Conservation (phyloP, 2,113 vertebrate genomes). For the Dasyurus viverrinus region DNA sequence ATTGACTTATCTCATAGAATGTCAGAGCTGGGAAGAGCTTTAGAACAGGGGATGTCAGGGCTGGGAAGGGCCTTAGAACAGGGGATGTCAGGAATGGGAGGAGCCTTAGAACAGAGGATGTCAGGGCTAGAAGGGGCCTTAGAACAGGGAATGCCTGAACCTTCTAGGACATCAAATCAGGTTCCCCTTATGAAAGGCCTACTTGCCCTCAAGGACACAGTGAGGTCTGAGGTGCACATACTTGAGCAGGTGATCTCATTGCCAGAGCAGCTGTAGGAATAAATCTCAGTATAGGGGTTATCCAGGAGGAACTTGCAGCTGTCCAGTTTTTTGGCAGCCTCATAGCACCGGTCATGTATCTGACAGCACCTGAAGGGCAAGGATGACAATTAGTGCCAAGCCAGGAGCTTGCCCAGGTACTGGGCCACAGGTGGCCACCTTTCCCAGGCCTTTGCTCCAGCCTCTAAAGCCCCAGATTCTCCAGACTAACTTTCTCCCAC, state of each 20-base stretch:
- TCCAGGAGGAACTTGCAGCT: slow-evolving; percentile 80
- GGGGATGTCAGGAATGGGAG: background rate
- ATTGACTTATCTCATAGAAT: background rate
- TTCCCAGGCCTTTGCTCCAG: background rate
- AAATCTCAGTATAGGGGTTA: slow-evolving; percentile 87
- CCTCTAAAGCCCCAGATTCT: background rate
- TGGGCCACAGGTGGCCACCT: background rate
- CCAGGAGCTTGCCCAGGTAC: background rate
- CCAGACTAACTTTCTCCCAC: background rate
- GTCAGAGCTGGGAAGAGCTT: background rate
- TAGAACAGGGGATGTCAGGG: background rate
- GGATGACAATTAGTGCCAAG: slow-evolving; percentile 7
- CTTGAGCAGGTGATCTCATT: slow-evolving; percentile 85
- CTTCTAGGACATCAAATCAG: background rate
- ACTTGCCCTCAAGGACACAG: background rate
- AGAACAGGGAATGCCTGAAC: too few species aligned
- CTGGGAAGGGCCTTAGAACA: background rate
- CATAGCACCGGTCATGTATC: slow-evolving; percentile 89
- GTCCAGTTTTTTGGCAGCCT: background rate
- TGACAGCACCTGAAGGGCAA: slow-evolving; percentile 88
- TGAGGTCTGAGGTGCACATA: slow-evolving; percentile 76
- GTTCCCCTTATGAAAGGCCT: background rate
- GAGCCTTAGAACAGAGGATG: background rate
- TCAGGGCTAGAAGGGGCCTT: too few species aligned
- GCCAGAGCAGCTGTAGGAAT: slow-evolving; percentile 82